Conservation (phyloP, 2,113 vertebrate species). For the Heterotis niloticus region DNA sequence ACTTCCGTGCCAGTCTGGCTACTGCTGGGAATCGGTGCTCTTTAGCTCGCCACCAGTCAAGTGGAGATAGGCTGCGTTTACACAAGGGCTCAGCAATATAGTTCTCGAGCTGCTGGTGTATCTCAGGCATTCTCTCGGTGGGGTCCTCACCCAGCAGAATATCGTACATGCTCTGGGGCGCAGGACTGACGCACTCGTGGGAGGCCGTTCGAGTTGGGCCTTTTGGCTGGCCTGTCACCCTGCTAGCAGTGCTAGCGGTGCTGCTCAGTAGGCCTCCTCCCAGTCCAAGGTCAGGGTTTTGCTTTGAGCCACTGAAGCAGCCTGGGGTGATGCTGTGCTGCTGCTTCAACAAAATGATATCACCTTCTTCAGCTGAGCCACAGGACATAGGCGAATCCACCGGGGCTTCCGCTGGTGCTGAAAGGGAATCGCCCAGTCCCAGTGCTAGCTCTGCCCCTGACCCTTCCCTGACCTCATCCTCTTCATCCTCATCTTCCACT, state of each 20-base stretch:
- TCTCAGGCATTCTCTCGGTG: slow-evolving; percentile 54
- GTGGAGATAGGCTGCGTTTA: slow-evolving; percentile 55
- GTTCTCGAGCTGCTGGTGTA: slow-evolving; percentile 62
- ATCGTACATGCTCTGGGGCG: slow-evolving; percentile 55
- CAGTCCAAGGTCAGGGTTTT: slow-evolving; percentile 19
- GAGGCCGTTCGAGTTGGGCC: slow-evolving; percentile 2
- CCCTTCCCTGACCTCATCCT: slow-evolving; percentile 14
- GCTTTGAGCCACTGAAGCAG: background rate
- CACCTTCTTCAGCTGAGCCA: slow-evolving; percentile 40
- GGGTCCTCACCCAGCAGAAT: slow-evolving; percentile 62
- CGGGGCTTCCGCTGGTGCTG: slow-evolving; percentile 33
- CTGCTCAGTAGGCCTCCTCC: slow-evolving; percentile 25
- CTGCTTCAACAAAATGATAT: slow-evolving; percentile 43
- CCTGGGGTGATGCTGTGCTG: slow-evolving; percentile 27
- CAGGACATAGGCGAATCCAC: slow-evolving; percentile 44
- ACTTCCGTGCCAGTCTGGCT: slow-evolving; percentile 52
- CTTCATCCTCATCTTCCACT: slow-evolving; percentile 17
- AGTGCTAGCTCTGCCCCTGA: slow-evolving; percentile 21
- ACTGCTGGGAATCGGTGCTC: slow-evolving; percentile 58
- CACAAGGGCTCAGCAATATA: slow-evolving; percentile 62
- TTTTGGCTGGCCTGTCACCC: slow-evolving; percentile 7
- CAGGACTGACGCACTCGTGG: slow-evolving; percentile 1
- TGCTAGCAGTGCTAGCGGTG: slow-evolving; percentile 22
- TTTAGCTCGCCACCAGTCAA: slow-evolving; percentile 60
- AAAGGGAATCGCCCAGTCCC: slow-evolving; percentile 32